Evolutionary conservation across 2,888 invertebrate species (phyloP).

Genomic region (Actias luna): DNA sequence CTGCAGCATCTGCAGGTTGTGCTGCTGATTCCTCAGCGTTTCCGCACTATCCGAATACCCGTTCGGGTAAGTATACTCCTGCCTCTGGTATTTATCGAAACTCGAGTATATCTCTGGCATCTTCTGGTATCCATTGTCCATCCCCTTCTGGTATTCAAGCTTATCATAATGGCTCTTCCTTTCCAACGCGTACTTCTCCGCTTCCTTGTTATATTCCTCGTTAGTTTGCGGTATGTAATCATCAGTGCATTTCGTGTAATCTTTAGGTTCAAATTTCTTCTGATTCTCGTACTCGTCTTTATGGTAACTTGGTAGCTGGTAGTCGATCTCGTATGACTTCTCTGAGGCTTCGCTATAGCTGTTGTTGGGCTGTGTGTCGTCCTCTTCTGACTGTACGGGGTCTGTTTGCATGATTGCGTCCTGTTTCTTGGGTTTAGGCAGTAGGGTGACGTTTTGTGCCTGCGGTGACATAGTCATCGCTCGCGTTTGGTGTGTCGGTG

Average conservation of each 20-base stretch:
- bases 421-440: conserved; percentile 61
- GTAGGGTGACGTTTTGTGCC: neutral
- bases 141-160: conserved; percentile 41
- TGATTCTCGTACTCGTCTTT: conserved; percentile 29
- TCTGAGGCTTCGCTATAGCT: conserved; percentile 52
- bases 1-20: conserved; percentile 64
- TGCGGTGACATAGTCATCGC: neutral
- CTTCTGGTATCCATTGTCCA: conserved; percentile 46
- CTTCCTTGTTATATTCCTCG: conserved; percentile 72
- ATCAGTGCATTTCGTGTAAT: conserved; percentile 58
- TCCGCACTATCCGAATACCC: conserved; percentile 51
- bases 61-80: conserved; percentile 36
- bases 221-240: conserved; percentile 70
- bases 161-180: conserved; percentile 62
- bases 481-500: conserved; percentile 31
- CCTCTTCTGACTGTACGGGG: conserved; percentile 61
- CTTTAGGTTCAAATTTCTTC: conserved; percentile 55
- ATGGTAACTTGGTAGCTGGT: conserved; percentile 21
- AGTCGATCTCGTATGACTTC: conserved; percentile 27
- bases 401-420: conserved; percentile 77
- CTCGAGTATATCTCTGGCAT: conserved; percentile 28
- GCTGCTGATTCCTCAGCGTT: conserved; percentile 62
- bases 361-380: conserved; percentile 55
- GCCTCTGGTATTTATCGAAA: conserved; percentile 41
- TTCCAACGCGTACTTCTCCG: conserved; percentile 67